Base-by-base conservation (phyloP, 2,113 vertebrate genomes). In the Onychostoma macrolepis region DNA sequence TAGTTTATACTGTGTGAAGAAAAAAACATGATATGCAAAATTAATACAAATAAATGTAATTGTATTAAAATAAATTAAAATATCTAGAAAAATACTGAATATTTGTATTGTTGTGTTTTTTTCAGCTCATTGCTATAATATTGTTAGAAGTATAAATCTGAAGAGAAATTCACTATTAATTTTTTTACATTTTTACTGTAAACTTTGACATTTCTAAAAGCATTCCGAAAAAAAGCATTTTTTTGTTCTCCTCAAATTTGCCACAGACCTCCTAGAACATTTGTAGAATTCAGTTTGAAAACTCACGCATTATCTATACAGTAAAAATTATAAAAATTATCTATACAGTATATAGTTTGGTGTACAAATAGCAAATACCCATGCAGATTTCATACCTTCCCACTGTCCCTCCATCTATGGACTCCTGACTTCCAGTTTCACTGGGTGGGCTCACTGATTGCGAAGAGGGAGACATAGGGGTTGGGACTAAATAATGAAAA, bases 401-500 rank as follows among this genome's bases (percentile, higher is more conserved):
- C 76, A 96, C 89, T 21, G 95, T 94, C 91, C 96, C 96, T 91
- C 96, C 93, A 53, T 97, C 96, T 71, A 96, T 95, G 0, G 97
- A 97, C 91, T 97, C 96, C 93, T 97, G 97, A 94, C 97, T 97
- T 94, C 96, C 96, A 84, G 96, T 96, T n/a, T 97, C 97, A 92
- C 97, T 97, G 94, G 95, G 95, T 80, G 96, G 96, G 94, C 97
- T 97, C 96, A 96, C 94, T 96, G 96, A 97, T 96, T 96, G 97
- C 93, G 96, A 97, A 90, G 88, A 90, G 94, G 97, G 96, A 96
- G 96, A 97, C 96, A 97, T 96, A 96, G 96, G 96, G 96, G 96
- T 97, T 96, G 96, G 97, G 95, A 97, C 96, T 97, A 97, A 97
- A 97, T 96, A 96, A 96, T 96, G 95, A 96, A 97, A 97, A 97